Conservation (phyloP, 2,113 vertebrate genomes). For the Indri indri region DNA sequence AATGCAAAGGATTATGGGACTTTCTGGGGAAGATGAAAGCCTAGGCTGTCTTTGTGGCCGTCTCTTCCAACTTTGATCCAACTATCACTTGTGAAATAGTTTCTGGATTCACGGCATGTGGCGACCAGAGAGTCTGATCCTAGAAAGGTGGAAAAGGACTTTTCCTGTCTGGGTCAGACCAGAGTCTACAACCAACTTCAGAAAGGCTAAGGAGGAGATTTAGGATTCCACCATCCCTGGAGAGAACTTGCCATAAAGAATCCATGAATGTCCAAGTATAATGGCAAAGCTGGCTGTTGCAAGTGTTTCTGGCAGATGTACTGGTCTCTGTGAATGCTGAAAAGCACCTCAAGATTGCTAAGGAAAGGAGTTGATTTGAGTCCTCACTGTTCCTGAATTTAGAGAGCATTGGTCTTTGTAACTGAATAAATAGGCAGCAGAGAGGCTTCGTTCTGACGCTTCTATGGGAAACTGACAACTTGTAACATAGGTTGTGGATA, state of each 20-base stretch:
- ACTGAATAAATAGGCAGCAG: background rate
- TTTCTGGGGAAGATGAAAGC: background rate
- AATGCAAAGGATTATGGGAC: slow-evolving; percentile 6
- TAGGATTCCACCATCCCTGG: background rate
- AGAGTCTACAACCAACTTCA: background rate
- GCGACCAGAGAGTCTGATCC: background rate
- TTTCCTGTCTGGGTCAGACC: background rate
- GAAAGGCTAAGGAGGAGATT: background rate
- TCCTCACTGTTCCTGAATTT: background rate
- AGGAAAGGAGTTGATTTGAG: background rate
- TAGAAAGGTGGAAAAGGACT: background rate
- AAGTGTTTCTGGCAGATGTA: background rate
- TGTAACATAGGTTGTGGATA: background rate
- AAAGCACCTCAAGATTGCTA: background rate
- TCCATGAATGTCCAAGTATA: background rate
- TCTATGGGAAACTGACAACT: background rate
- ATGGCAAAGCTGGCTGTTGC: background rate
- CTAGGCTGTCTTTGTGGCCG: background rate
- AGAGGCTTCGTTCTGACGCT: background rate
- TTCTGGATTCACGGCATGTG: background rate
- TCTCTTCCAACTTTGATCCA: background rate
- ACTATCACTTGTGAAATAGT: background rate
- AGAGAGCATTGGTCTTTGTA: background rate
- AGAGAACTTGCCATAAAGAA: background rate
- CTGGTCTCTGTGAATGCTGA: background rate